Base-by-base conservation (phyloP, 2,888 invertebrate species). In the Bedellia somnulentella region DNA sequence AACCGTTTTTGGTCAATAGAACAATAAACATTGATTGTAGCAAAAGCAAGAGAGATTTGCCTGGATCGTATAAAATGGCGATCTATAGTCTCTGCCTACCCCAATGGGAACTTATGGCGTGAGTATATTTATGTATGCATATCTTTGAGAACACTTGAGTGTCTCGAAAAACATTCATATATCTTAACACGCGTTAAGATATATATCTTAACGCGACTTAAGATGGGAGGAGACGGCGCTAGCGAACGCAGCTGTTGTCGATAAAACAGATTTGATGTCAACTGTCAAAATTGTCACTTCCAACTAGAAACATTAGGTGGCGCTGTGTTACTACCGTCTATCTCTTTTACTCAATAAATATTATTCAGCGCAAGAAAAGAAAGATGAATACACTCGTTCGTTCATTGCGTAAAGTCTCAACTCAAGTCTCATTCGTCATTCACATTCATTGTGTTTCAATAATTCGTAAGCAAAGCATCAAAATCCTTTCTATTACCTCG, bases 361-460 rank as follows among this genome's bases (percentile, higher is more conserved):
- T 35, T 38, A 35, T 38, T 36, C 36, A 35, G 34, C 35, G 37
- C 37, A 38, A 38, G 38, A n/a, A n/a, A n/a, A n/a, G n/a, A 38
- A 36, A 38, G 38, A 38, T 36, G 36, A 35, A 38, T 34, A 36
- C 33, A 29, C 35, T 31, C 35, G 33, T 37, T 33, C 33, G 33
- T 33, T 35, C 33, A 30, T 30, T 36, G 34, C 23, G 14, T 35
- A 33, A 35, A 45, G 44, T 46, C 49, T 46, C 44, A 49, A 47
- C 29, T 52, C 56, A 52, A n/a, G 54, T 56, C 60, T 59, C 57
- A 57, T 60, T 60, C 59, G 58, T 52, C 57, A 58, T 54, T 58
- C 52, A 57, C 52, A 57, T n/a, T n/a, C n/a, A n/a, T n/a, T n/a
- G 59, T 58, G 58, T 58, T 58, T 63, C 58, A 57, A n/a, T n/a